A percentile compares a stretch with the other conserved stretches of the same genome.
Conservation (phyloP, 2,797 vertebrate genomes). For the Thamnophis elegans region DNA sequence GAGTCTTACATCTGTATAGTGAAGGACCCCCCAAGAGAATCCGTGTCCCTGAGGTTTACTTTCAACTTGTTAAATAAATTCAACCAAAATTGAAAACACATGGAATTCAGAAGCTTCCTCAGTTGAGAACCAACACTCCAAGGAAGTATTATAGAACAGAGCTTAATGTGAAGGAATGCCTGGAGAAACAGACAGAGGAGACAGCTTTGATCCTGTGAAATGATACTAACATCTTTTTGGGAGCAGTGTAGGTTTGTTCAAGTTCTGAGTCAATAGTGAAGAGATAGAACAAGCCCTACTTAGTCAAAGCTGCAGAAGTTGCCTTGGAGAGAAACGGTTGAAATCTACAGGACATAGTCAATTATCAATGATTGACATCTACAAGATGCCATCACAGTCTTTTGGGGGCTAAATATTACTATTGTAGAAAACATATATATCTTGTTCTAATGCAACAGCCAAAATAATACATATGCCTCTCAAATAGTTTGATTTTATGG, state of each 20-base stretch:
- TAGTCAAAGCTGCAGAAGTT: not conserved
- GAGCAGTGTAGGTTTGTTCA: not conserved
- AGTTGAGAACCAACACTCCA: slow-evolving; percentile 41
- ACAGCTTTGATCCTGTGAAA: not conserved
- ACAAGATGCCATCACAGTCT: not conserved
- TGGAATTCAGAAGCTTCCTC: slow-evolving; percentile 9
- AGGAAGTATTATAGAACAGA: slow-evolving; percentile 35
- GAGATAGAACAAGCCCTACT: not conserved
- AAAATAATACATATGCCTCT: not conserved
- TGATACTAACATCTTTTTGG: not conserved
- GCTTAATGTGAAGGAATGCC: not conserved
- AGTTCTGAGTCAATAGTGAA: not conserved
- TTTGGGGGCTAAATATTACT: not conserved
- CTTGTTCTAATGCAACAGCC: not conserved
- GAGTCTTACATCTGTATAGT: slow-evolving; percentile 12
- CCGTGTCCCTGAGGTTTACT: slow-evolving; percentile 14
- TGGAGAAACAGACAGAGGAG: not conserved
- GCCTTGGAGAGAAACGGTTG: not conserved
- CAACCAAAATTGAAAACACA: slow-evolving; percentile 13
- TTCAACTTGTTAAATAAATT: slow-evolving; percentile 48
- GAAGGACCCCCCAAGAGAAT: slow-evolving; percentile 46
- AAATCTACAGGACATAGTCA: not conserved
- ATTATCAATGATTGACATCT: not conserved
- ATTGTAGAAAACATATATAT: not conserved
- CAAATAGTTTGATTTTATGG: not conserved